A percentile compares a stretch with the other conserved stretches of the same genome.
phyloP scores from a whole-genome alignment of 1,140 invertebrate species.

The Paraescarpia echinospica region DNA sequence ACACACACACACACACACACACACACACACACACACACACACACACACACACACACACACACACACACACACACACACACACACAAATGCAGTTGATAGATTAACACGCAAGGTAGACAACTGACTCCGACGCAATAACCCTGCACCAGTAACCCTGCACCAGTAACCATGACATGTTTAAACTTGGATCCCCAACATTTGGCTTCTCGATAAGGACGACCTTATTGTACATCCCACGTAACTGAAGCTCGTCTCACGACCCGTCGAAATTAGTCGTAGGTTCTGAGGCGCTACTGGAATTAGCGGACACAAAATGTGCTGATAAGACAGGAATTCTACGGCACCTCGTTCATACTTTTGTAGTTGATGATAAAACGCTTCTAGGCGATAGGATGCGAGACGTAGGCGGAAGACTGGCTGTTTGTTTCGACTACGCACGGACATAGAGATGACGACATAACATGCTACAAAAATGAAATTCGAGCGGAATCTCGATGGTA shows the following conservation, averaged over 20 bases:
- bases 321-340: too few species aligned
- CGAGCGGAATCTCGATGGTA: background rate
- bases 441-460: background rate
- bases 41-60: too few species aligned
- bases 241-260: background rate
- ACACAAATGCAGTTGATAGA: too few species aligned
- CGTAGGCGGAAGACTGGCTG: background rate
- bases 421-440: background rate
- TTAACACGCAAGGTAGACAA: too few species aligned
- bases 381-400: background rate
- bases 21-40: too few species aligned
- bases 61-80: too few species aligned
- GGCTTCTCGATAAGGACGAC: background rate
- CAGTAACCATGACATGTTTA: background rate
- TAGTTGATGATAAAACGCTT: background rate
- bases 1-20: too few species aligned
- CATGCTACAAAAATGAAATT: background rate
- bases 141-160: background rate
- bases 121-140: background rate
- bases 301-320: background rate
- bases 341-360: background rate
- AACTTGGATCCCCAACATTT: background rate
- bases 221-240: background rate
- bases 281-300: background rate
- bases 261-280: background rate